Base-by-base conservation (phyloP, 2,797 vertebrate species). In the Phrynocephalus forsythii region DNA sequence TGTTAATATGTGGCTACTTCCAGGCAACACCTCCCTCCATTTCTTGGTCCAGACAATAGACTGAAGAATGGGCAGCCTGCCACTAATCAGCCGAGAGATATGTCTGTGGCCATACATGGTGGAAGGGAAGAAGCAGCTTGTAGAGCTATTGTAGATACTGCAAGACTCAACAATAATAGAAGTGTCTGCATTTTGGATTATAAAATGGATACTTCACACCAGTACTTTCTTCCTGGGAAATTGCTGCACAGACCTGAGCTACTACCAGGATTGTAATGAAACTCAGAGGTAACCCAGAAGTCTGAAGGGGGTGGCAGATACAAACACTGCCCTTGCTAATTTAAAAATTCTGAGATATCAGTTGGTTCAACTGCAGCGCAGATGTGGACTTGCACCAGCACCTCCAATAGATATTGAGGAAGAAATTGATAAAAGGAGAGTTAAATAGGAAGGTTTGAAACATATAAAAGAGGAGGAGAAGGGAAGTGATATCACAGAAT, bases 1-100 rank as follows among this genome's bases (percentile, higher is more conserved):
- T 89, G 66, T 80, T 90, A 73, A 87, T 68, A 56, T 44, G 33
- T 88, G 89, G 80, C 79, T 91, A 88, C 76, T 84, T 88, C n/a
- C 38, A 16, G 38, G 72, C 78, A 79, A 63, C 73, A 73, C 16
- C 16, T 83, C 72, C 6, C 80, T 56, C 81, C 86, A 44, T 68
- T 33, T 83, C 56, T 75, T 66, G 38, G 71, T n/a, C 73, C n/a
- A n/a, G 38, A 87, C 66, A 84, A 72, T 0, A 26, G 72, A 82
- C 13, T 3, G 24, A n/a, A 63, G 60, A 18, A 73, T 24, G 69
- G 28, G 56, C n/a, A 84, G 63, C 82, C 69, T 0, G 3, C 44
- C 73, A 82, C 63, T 56, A n/a, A 30, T 30, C 28, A 50, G 60
- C 18, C 68, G 33, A 9, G 20, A n/a, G 81, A 72, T 63, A 48